Conservation (phyloP, 2,113 vertebrate genomes). For the Triplophysa dalaica region DNA sequence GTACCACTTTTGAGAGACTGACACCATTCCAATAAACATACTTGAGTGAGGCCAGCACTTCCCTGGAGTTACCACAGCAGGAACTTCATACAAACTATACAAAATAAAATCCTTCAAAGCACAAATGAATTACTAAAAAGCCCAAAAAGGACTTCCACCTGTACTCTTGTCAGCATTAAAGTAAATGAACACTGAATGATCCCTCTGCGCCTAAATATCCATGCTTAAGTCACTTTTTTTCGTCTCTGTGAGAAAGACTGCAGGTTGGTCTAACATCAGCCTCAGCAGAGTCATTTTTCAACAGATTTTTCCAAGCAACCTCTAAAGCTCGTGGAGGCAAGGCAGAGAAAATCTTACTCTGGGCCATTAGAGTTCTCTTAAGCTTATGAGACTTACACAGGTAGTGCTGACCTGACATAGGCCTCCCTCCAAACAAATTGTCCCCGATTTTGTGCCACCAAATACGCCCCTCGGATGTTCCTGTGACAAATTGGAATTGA, state of each 20-base stretch:
- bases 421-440: slow-evolving; percentile 61
- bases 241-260: not conserved
- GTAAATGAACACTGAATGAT: not conserved
- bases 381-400: slow-evolving; percentile 51
- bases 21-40: not conserved
- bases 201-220: not conserved
- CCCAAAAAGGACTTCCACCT: not conserved
- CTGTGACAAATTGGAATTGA: slow-evolving; percentile 72
- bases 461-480: slow-evolving; percentile 64
- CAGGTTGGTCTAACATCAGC: not conserved
- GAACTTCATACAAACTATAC: not conserved
- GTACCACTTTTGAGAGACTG: not conserved
- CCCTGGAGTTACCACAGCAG: not conserved
- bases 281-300: slow-evolving; percentile 14
- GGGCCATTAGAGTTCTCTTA: not conserved
- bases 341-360: slow-evolving; percentile 21
- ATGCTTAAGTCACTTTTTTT: not conserved
- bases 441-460: slow-evolving; percentile 56
- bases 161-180: not conserved
- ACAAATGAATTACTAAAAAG: not conserved
- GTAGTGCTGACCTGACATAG: slow-evolving; percentile 59
- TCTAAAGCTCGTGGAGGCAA: slow-evolving; percentile 4
- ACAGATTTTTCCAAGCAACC: not conserved
- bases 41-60: not conserved
- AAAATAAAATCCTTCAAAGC: too few species aligned